Evolutionary conservation across 2,888 invertebrate species (phyloP), one percentile per base, ranked within the genome.

Genomic region (Ashinkailepas kermadecensis): DNA sequence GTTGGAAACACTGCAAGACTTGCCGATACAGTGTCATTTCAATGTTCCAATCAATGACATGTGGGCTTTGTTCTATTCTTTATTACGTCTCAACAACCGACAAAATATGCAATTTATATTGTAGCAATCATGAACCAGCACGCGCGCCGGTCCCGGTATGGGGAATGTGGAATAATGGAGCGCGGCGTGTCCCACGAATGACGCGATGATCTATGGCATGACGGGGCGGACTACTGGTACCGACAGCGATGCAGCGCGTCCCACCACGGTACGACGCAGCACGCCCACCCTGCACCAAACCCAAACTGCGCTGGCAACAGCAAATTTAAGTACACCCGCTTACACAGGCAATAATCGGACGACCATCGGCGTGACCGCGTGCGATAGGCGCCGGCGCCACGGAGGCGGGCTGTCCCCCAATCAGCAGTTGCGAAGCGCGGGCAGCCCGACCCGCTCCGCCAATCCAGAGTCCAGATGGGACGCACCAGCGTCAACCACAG

Each of bases 41-140:
- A 39, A 39, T 39, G 39, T 39, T 39, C 4, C 39, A 39, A 39
- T 39, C 39, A 39, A 39, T 39, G 39, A 39, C 39, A 39, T 39
- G 39, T 39, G 39, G 39, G 39, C 39, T 39, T 39, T 39, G 39
- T 39, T 39, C 39, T 39, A 39, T 39, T 39, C 39, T 39, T 74
- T 56, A 74, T 74, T 74, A 56, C 15, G 56, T 74, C 21, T 74
- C 54, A 54, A 74, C 74, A 74, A 74, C 74, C 56, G 54, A 56
- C 74, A 74, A 74, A 74, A 74, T 74, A 74, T 21, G 74, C 74
- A 74, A 7, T 56, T 18, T 56, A 74, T 54, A 54, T 11, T 70
- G 9, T 1, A 18, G 74, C 56, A 23, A 4, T 12, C 9, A 15
- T 59, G 74, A 54, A 18, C 56, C 21, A 3, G 13, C 70, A 54